Evolutionary conservation across 2,797 vertebrate genomes (phyloP).

Genomic region (Malurus splendens): DNA sequence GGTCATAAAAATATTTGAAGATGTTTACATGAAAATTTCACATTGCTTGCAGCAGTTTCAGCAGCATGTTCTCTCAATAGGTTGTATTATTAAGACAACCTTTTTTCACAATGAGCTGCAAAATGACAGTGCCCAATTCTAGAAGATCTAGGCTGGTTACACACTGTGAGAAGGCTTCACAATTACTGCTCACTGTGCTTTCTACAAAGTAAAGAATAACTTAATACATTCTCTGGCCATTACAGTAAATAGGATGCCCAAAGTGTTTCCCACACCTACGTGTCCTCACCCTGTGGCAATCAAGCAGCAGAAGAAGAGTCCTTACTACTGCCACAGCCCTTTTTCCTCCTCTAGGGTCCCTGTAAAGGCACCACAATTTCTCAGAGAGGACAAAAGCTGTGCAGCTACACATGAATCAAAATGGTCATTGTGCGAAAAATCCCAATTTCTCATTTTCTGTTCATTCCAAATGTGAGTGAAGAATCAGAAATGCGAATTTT

Average conservation of each 20-base stretch:
- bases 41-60: conserved; percentile 36
- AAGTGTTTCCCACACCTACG: background rate
- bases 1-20: conserved; percentile 61
- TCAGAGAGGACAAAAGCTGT: background rate
- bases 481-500: background rate
- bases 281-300: background rate
- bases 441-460: background rate
- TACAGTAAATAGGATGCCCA: background rate
- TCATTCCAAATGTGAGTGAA: background rate
- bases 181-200: background rate
- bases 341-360: background rate
- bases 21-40: conserved; percentile 48
- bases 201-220: background rate
- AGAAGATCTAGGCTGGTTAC: background rate
- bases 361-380: background rate
- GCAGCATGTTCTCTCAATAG: background rate
- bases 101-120: background rate
- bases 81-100: background rate
- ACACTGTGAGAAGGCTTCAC: background rate
- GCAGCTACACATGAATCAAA: background rate
- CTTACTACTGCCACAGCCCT: background rate
- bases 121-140: background rate
- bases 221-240: background rate
- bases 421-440: background rate
- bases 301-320: background rate